Base-by-base conservation (phyloP, 2,113 vertebrate species). In the Morphnarchus princeps region DNA sequence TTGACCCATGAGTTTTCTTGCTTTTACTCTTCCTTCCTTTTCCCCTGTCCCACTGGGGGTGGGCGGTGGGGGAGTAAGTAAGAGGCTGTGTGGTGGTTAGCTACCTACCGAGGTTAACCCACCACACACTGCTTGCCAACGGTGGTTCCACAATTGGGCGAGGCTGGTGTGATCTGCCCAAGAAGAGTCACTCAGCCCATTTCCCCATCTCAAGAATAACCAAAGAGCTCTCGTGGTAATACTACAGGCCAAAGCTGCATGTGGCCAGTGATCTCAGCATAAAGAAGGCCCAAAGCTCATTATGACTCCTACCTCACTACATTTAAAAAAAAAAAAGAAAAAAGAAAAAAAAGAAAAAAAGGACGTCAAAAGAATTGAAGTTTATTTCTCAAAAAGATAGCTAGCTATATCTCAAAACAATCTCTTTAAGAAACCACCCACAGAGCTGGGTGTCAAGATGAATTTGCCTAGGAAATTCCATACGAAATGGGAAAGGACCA, bases 51-150 rank as follows among this genome's bases (percentile, higher is more conserved):
- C 11, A 15, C 45, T 50, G 10, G 20, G 19, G 7, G 11, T 40
- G 55, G 24, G 10, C 1, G 3, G n/a, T 0, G 29, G 43, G 16
- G 15, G 6, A 19, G 38, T 28, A 15, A 25, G 32, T 13, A 36
- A 79, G 45, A 1, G 3, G 20, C 47, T 29, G 9, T 9, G 22
- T 18, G 32, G 38, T 77, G 25, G 59, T 73, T 28, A 42, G 49
- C 43, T 55, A 22, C 32, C 32, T 36, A 0, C 13, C 18, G n/a
- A 31, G 15, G 31, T 26, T 62, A 62, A 55, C 34, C 18, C 52
- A 28, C 15, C 43, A 13, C 19, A 69, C 13, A 21, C 5, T 10
- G 34, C 1, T 2, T 50, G 58, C 29, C 36, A 29, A 4, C 21
- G 12, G 15, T 49, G 34, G 18, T 71, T 82, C 50, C n/a, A 26